These are phyloP conservation scores for Gobio gobio DNA, from an alignment of 2,113 vertebrate genomes.

Conservation along the genomic window DNA sequence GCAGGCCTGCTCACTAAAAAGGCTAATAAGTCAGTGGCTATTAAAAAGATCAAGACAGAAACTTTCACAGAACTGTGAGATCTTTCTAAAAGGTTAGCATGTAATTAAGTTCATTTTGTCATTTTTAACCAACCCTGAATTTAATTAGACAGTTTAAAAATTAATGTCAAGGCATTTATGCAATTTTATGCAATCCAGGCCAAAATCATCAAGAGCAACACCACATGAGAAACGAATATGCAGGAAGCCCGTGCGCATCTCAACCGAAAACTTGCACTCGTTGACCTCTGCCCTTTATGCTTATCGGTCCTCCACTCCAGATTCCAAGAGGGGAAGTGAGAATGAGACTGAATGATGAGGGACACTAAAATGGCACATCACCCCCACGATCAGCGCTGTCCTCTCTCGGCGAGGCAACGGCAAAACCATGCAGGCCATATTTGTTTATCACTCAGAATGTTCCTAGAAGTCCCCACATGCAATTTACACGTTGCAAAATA, in stretches of 20 bases:
- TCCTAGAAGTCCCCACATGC: no score
- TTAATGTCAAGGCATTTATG: background rate
- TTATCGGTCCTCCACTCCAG: slow-evolving; percentile 56
- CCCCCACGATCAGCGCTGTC: background rate
- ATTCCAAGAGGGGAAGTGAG: slow-evolving; percentile 60
- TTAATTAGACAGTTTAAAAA: no score
- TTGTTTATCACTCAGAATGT: no score
- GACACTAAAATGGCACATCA: slow-evolving; percentile 42
- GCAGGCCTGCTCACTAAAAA: background rate
- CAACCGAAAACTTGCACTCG: slow-evolving; percentile 38
- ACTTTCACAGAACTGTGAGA: background rate
- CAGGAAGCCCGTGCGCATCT: background rate
- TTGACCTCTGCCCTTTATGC: slow-evolving; percentile 40
- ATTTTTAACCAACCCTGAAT: background rate
- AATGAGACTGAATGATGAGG: slow-evolving; percentile 49
- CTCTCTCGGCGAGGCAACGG: background rate
- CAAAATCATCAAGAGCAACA: background rate
- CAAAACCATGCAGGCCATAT: background rate
- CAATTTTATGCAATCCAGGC: background rate
- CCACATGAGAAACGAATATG: background rate
- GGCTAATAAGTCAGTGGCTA: background rate
- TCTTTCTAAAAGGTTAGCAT: background rate
- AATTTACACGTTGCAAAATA: no score
- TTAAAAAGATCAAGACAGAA: background rate
- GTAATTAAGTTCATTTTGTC: background rate